These are phyloP conservation scores for Xenotilapia leptura DNA, from an alignment of 2,113 vertebrate species.

Conservation along the genomic window DNA sequence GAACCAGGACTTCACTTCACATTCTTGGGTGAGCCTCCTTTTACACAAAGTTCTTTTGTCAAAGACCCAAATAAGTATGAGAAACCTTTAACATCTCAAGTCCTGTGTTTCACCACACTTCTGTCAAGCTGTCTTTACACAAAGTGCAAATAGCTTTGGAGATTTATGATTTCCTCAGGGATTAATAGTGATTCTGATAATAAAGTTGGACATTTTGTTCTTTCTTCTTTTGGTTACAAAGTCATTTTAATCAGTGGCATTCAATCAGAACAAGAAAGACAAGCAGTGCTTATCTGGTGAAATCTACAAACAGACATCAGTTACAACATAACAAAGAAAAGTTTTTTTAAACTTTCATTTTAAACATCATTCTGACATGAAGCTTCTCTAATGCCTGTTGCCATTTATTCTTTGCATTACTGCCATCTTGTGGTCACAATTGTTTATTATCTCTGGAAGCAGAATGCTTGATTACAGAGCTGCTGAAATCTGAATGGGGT, in stretches of 20 bases:
- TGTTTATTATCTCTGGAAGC: background rate
- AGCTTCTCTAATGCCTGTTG: rapidly evolving
- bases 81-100: background rate
- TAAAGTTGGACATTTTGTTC: background rate
- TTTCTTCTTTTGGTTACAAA: background rate
- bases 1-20: rapidly evolving
- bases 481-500: background rate
- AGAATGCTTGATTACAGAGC: rapidly evolving
- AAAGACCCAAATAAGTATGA: background rate
- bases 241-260: background rate
- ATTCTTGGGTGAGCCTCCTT: background rate
- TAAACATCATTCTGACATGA: background rate
- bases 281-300: background rate
- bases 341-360: background rate
- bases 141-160: background rate
- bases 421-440: background rate
- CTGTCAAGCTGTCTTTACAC: background rate
- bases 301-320: background rate
- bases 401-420: background rate
- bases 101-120: rapidly evolving
- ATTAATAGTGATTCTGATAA: background rate
- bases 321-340: background rate
- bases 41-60: background rate
- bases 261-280: rapidly evolving
- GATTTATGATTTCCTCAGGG: rapidly evolving